Base-by-base conservation (phyloP, 2,888 invertebrate species). In the Sarcophaga subvicina region DNA sequence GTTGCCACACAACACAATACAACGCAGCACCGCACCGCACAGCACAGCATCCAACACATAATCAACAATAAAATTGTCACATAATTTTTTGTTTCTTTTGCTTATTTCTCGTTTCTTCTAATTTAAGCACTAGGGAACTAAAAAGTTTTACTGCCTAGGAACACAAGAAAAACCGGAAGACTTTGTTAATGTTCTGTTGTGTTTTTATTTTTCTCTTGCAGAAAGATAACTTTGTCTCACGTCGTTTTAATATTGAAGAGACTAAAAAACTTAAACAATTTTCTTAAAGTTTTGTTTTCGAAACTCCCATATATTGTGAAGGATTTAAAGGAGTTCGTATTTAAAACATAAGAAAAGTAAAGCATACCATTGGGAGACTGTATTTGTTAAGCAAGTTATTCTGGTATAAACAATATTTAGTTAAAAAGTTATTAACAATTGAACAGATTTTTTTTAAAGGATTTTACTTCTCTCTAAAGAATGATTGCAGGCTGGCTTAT, bases 11-110 rank as follows among this genome's bases (percentile, higher is more conserved):
- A 76, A 60, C 66, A 54, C 54, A 17, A 14, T 3, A 37, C 10
- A 8, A 10, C 8, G 2, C 37, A 8, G 10, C 37, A 37, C 37
- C 1, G 37, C 37, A 37, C 37, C 8, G 8, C 37, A 37, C 8
- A 37, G 37, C 37, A 37, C 37, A 37, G 8, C 37, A 84, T 71
- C 86, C 17, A 78, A 83, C 63, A 80, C 83, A 59, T 69, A 70
- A 80, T 69, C 60, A 77, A 85, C 75, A 71, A 76, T 75, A 82
- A 82, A 72, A 70, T 60, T 83, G 80, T 83, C 77, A 80, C 80
- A 83, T 83, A 80, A 54, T 72, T 80, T 64, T 75, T 47, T 63
- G 6, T 14, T 60, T 67, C 27, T 20, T 14, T 54, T 54, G 25
- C 12, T 14, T 60, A 4, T 59, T 66, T 11, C 25, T n/a, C 10